Conservation (phyloP, 2,888 invertebrate genomes). For the Drosophila longiperda region DNA sequence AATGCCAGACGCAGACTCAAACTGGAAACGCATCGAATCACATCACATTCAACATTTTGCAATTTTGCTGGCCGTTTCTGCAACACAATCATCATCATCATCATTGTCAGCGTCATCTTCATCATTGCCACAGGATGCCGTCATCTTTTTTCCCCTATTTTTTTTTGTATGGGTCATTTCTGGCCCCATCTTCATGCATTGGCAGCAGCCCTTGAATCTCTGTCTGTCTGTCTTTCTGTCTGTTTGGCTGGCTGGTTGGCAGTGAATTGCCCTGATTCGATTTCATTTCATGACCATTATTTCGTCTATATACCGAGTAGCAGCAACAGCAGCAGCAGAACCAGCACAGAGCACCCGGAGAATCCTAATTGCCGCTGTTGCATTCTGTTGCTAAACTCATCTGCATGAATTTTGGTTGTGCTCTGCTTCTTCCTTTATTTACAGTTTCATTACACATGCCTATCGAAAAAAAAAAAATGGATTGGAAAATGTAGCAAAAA, state of each 20-base stretch:
- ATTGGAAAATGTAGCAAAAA: not conserved
- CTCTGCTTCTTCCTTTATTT: slow-evolving; percentile 8
- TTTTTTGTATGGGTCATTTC: slow-evolving; percentile 26
- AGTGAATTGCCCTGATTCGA: slow-evolving; percentile 68
- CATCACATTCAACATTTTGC: slow-evolving; percentile 61
- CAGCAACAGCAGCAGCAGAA: not conserved
- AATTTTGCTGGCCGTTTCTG: slow-evolving; percentile 25
- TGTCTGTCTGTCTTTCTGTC: not conserved
- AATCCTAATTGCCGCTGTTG: slow-evolving; percentile 32
- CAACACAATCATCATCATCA: slow-evolving; percentile 16
- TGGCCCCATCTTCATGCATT: slow-evolving; percentile 1
- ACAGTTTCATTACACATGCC: slow-evolving; percentile 48
- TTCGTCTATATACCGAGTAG: slow-evolving; percentile 29
- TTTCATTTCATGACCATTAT: slow-evolving; percentile 70
- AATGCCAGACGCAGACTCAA: slow-evolving; percentile 48
- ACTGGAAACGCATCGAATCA: slow-evolving; percentile 32
- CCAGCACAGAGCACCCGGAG: slow-evolving; percentile 31
- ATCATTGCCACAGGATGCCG: slow-evolving; percentile 40
- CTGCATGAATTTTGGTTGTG: slow-evolving; percentile 68
- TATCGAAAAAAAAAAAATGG: slow-evolving; percentile 6
- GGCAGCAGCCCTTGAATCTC: slow-evolving; percentile 15
- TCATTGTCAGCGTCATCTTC: slow-evolving; percentile 25
- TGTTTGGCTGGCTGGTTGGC: slow-evolving; percentile 6
- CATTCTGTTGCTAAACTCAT: slow-evolving; percentile 65
- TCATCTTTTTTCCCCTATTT: slow-evolving; percentile 7